phyloP scores from a whole-genome alignment of 2,888 invertebrate genomes.

The Drosophila nr. medialis region DNA sequence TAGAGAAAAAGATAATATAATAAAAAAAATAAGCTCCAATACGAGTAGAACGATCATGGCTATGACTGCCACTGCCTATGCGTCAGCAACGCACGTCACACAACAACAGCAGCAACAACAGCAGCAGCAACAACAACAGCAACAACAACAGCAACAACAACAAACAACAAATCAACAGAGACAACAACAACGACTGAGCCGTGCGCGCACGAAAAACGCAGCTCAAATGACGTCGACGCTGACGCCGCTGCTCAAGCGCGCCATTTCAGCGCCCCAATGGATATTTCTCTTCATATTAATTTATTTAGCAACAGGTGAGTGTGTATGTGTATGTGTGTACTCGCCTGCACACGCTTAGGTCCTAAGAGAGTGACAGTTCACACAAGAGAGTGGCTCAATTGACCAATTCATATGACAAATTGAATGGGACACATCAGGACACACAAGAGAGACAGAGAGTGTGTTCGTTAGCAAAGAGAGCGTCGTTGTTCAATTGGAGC shows the following conservation, averaged over 20 bases:
- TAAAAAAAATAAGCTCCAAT: slow-evolving; percentile 29
- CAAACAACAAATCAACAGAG: slow-evolving; percentile 54
- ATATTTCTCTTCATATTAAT: slow-evolving; percentile 79
- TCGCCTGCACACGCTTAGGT: slow-evolving; percentile 24
- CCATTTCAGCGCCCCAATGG: slow-evolving; percentile 72
- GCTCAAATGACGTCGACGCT: slow-evolving; percentile 59
- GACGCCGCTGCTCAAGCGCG: slow-evolving; percentile 67
- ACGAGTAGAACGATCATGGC: slow-evolving; percentile 67
- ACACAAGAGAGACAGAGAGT: not conserved
- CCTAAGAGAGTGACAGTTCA: slow-evolving; percentile 41
- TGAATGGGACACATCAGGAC: slow-evolving; percentile 1
- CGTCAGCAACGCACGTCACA: slow-evolving; percentile 68
- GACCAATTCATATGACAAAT: slow-evolving; percentile 27
- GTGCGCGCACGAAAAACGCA: slow-evolving; percentile 77
- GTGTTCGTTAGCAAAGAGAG: slow-evolving; percentile 1
- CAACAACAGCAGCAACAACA: slow-evolving; percentile 43
- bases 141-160: slow-evolving; percentile 49
- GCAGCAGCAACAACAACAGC: slow-evolving; percentile 50
- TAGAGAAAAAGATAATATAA: slow-evolving; percentile 25
- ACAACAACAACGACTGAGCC: slow-evolving; percentile 60
- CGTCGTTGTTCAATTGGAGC: slow-evolving; percentile 1
- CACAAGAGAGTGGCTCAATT: slow-evolving; percentile 33
- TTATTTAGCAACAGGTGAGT: slow-evolving; percentile 82
- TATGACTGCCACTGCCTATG: slow-evolving; percentile 61
- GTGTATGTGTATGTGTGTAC: slow-evolving; percentile 6